Base-by-base conservation (phyloP, 2,113 vertebrate genomes). In the Barnardius zonarius region DNA sequence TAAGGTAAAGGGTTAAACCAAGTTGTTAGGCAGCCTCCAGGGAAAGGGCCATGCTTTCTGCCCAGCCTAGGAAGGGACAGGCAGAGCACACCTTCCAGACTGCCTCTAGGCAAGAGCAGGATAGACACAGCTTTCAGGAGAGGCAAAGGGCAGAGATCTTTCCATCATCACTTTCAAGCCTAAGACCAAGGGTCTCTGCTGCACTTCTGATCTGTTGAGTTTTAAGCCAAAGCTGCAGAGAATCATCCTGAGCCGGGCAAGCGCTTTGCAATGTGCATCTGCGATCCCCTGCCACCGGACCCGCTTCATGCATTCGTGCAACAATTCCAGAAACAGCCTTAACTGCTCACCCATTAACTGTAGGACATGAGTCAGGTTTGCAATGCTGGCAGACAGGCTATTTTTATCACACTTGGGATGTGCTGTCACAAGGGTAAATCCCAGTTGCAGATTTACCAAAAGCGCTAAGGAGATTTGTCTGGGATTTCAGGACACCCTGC, bases 391-490 rank as follows among this genome's bases (percentile, higher is more conserved):
- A 93, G 84, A 89, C 89, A 55, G 67, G 93, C 84, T 97, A 95
- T 95, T 96, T 96, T 97, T 96, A 95, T 93, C 44, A 48, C 23
- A 27, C 81, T 93, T 79, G 63, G 57, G 81, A 76, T 92, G 67
- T 83, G 77, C 94, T 94, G 94, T 95, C 93, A 91, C 89, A 90
- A 73, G 3, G 15, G 86, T 75, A 96, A 97, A 95, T 94, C 96
- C 95, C 91, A 75, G 91, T 0, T 84, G 91, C 91, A 92, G 91
- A 95, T 95, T 95, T 91, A 95, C 81, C 49, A 41, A 80, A 95
- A 91, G 91, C 46, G 2, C 89, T 95, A 95, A 96, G 92, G 95
- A 84, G 92, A 97, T 97, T 95, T 97, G 92, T 91, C 91, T 22
- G 0, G 96, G 96, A 95, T 95, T 96, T 95, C 93, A 93, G 91